Evolutionary conservation across 2,888 invertebrate species (phyloP), one percentile per base, ranked within the genome.

Genomic region (Drosophila stalkeri): DNA sequence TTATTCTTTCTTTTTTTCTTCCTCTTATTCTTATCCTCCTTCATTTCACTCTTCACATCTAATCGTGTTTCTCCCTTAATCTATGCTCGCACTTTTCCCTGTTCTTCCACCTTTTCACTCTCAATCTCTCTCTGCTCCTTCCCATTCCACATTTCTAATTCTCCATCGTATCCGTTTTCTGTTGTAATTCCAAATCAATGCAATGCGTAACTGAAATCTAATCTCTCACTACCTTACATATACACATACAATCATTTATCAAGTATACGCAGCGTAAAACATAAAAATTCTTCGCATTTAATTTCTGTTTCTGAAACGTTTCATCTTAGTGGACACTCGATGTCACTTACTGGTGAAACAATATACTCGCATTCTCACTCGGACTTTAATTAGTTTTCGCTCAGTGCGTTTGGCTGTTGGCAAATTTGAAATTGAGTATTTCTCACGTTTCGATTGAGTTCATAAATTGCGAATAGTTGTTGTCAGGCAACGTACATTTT

Each of bases 401-500:
- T 35, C 43, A 35, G 62, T 33, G 16, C 54, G 62, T 47, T 63
- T 75, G 77, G 62, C 77, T 37, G 23, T 35, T 62, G 64, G 76
- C 49, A 65, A 72, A 66, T 81, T 78, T 72, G 12, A 31, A 51
- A 56, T 49, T 44, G 59, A 51, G 49, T 37, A 14, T 39, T 44
- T 18, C 73, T 75, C 75, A 64, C 60, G 73, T 80, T 75, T 84
- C 79, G 51, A 64, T 18, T 44, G 72, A 54, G 61, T 67, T 67
- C 69, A 83, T 72, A 81, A 81, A 81, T 86, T 83, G 67, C 61
- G 44, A 67, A 54, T 43, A 63, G 46, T 62, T 75, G 81, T 82
- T 81, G 82, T 69, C 73, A 75, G 65, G 77, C 52, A 79, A 71
- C 37, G 37, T 9, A n/a, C 82, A 85, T 75, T 77, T 80, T 86